Evolutionary conservation across 1,140 invertebrate genomes (phyloP), one percentile per base, ranked within the genome.

Genomic region (Campoletis sonorensis): DNA sequence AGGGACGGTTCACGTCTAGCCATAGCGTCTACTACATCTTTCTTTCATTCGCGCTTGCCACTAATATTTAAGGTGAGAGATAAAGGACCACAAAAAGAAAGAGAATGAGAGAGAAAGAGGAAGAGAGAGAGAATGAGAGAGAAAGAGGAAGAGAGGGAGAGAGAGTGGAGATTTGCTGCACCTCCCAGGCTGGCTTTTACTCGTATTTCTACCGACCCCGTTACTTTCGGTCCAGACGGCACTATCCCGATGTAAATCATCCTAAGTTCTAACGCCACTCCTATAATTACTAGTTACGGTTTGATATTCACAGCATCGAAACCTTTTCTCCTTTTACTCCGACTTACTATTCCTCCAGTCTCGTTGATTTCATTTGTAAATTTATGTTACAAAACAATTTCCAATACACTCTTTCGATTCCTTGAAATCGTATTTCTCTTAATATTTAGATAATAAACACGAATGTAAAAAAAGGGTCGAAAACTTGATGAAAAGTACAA

Each of bases 231-330:
- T 27, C 23, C 40, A 26, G 82, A 68, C 84, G 61, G 76, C 15
- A 72, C 81, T 61, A 49, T 64, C 73, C 49, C 51, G 86, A 89
- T 88, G 88, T 90, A 90, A 90, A 90, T 90, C 89, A 90, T 88
- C 85, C 79, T 80, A 85, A 87, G 54, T 87, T 85, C 84, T 88
- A 89, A 86, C 88, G 86, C 87, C 86, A 90, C 86, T 87, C 88
- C 89, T 89, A 90, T 90, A 90, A 90, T 89, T 88, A 88, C 84
- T 86, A 81, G 85, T 61, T 77, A 45, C 40, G 40, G 40, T 45
- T 45, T 45, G 40, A 45, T 45, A 45, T 45, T 45, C 40, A 45
- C 40, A 13, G 40, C 40, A 45, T 45, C 40, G 40, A 45, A 45
- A 45, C 40, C 40, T 45, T 45, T 45, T 45, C 40, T 3, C 40